Conservation (phyloP, 1,140 invertebrate species). For the Drosophila nigromelanica region DNA sequence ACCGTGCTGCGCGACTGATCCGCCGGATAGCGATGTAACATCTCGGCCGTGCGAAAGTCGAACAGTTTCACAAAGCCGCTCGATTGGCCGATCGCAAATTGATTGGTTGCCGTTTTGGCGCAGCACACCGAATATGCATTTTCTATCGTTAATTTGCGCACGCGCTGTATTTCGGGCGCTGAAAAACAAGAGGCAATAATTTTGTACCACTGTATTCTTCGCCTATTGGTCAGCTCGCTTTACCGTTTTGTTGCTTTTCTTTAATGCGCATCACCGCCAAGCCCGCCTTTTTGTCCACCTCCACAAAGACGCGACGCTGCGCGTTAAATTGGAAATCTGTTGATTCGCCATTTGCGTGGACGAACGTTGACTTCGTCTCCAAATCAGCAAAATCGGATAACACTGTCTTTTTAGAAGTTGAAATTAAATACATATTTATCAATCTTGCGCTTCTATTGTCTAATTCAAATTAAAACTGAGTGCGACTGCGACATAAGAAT, state of each 20-base stretch:
- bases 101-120: constrained; percentile 62
- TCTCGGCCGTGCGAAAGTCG: constrained; percentile 63
- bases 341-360: constrained; percentile 62
- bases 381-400: constrained; percentile 76
- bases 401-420: constrained; percentile 71
- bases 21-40: constrained; percentile 68
- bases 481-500: constrained; percentile 3
- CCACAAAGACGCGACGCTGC: constrained; percentile 66
- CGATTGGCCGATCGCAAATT: constrained; percentile 73
- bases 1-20: constrained; percentile 67
- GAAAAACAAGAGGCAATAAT: not conserved
- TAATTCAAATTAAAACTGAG: constrained; percentile 4
- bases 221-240: not conserved
- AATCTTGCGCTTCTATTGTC: not conserved
- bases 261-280: constrained; percentile 76
- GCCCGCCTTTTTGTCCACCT: constrained; percentile 76
- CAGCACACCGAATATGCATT: constrained; percentile 75
- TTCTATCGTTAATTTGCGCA: constrained; percentile 75
- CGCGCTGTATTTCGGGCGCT: constrained; percentile 72
- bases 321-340: constrained; percentile 79
- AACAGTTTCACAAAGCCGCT: constrained; percentile 71
- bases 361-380: constrained; percentile 71
- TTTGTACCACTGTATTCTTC: not conserved
- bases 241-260: constrained; percentile 61
- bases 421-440: constrained; percentile 69